phyloP scores from a whole-genome alignment of 92 coral and sea anemone genomes.

The Zoanthus sansibaricus region DNA sequence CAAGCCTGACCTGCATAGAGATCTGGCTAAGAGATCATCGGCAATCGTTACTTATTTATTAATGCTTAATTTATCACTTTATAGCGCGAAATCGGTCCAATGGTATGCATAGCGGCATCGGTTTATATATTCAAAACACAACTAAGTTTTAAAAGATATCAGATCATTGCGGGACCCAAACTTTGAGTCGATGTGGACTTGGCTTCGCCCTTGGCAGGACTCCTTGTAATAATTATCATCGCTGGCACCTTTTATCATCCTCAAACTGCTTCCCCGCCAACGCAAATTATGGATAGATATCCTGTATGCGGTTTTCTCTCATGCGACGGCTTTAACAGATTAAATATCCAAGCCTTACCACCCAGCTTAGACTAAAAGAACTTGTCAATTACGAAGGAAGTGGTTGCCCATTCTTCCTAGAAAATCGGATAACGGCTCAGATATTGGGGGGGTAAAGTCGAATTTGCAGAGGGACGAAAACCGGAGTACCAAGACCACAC shows the following conservation, averaged over 20 bases:
- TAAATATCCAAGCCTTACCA: neutral
- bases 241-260: neutral
- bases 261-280: neutral
- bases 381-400: too few relatives aligned
- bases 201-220: constrained; percentile 7
- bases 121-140: neutral
- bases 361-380: neutral
- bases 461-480: too few relatives aligned
- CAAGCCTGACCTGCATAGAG: too few relatives aligned
- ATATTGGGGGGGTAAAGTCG: too few relatives aligned
- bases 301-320: neutral
- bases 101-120: neutral
- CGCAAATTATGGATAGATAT: neutral
- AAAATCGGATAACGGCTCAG: too few relatives aligned
- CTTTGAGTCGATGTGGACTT: neutral
- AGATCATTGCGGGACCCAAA: neutral
- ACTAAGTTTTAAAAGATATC: neutral
- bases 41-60: too few relatives aligned
- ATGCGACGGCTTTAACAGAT: neutral
- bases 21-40: too few relatives aligned
- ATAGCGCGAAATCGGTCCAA: neutral
- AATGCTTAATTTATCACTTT: too few relatives aligned
- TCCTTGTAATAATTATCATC: neutral
- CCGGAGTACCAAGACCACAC: too few relatives aligned
- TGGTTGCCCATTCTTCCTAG: too few relatives aligned